Conservation (phyloP, 2,113 vertebrate genomes). For the Oreotrochilus melanogaster region DNA sequence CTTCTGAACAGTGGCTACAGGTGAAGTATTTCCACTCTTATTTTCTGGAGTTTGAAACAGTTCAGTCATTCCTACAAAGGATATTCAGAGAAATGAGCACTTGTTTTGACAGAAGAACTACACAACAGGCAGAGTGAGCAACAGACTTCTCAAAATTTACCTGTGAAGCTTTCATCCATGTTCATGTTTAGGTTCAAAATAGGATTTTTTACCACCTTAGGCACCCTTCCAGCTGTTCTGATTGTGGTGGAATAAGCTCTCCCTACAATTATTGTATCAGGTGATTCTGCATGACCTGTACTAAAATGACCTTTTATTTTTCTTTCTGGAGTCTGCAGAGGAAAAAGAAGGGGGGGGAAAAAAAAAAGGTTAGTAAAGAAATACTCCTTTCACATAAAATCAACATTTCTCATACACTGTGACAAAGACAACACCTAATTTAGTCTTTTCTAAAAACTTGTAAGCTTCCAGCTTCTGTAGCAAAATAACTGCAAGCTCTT, state of each 20-base stretch:
- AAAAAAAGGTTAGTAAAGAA: not conserved
- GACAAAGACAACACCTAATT: not conserved
- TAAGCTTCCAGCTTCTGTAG: not conserved
- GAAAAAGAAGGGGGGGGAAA: not conserved
- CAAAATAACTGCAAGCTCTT: not conserved
- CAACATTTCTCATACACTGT: accelerated
- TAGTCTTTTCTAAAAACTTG: not conserved
- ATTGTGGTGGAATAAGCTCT: slow-evolving; percentile 76
- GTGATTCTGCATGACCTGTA: slow-evolving; percentile 90
- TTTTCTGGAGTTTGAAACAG: slow-evolving; percentile 84
- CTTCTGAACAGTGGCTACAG: not conserved
- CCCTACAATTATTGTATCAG: slow-evolving; percentile 81
- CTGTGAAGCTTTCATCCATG: slow-evolving; percentile 86
- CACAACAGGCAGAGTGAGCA: not conserved
- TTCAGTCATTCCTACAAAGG: slow-evolving; percentile 81
- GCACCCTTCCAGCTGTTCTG: slow-evolving; percentile 67
- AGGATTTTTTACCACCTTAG: slow-evolving; percentile 79
- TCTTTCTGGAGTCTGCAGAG: slow-evolving; percentile 80
- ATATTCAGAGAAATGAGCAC: not conserved
- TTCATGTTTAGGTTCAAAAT: slow-evolving; percentile 73
- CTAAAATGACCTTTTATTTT: slow-evolving; percentile 70
- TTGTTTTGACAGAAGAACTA: not conserved
- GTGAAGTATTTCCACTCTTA: not conserved
- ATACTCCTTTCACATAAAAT: not conserved
- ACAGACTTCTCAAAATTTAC: slow-evolving; percentile 47